A percentile compares a stretch with the other conserved stretches of the same genome.
These are phyloP conservation scores for Parnassius smintheus DNA, from an alignment of 2,888 invertebrate genomes.

Conservation along the genomic window DNA sequence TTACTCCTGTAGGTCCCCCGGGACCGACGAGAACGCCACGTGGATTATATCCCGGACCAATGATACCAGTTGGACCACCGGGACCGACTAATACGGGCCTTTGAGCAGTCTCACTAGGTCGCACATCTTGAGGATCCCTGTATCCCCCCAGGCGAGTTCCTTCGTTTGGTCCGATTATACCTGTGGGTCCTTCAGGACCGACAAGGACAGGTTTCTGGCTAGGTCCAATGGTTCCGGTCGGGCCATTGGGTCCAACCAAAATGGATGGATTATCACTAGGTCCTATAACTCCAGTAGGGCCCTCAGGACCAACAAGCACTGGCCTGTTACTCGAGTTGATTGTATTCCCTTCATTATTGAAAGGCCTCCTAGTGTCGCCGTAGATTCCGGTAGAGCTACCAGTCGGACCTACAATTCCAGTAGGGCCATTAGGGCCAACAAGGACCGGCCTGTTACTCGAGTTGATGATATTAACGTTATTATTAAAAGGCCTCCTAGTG, in stretches of 20 bases:
- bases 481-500: slow-evolving; percentile 8
- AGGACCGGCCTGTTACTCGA: not conserved
- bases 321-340: slow-evolving; percentile 28
- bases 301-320: slow-evolving; percentile 65
- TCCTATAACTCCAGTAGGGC: slow-evolving; percentile 41
- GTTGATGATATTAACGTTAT: slow-evolving; percentile 14
- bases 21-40: slow-evolving; percentile 54
- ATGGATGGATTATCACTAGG: slow-evolving; percentile 35
- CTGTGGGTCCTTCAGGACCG: slow-evolving; percentile 65
- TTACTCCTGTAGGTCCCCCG: slow-evolving; percentile 58
- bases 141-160: slow-evolving; percentile 32
- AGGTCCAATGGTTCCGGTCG: slow-evolving; percentile 66
- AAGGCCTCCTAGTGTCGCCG: slow-evolving; percentile 13
- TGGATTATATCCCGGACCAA: slow-evolving; percentile 44
- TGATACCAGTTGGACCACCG: slow-evolving; percentile 73
- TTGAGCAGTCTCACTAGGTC: slow-evolving; percentile 37
- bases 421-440: slow-evolving; percentile 54
- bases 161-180: slow-evolving; percentile 34
- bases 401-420: slow-evolving; percentile 31
- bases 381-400: slow-evolving; percentile 59
- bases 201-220: slow-evolving; percentile 46
- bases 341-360: slow-evolving; percentile 9
- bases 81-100: slow-evolving; percentile 61
- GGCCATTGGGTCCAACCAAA: slow-evolving; percentile 73
- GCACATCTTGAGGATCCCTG: slow-evolving; percentile 24